Evolutionary conservation across 2,797 vertebrate genomes (phyloP), one percentile per base, ranked within the genome.

Genomic region (Sarcoramphus papa): DNA sequence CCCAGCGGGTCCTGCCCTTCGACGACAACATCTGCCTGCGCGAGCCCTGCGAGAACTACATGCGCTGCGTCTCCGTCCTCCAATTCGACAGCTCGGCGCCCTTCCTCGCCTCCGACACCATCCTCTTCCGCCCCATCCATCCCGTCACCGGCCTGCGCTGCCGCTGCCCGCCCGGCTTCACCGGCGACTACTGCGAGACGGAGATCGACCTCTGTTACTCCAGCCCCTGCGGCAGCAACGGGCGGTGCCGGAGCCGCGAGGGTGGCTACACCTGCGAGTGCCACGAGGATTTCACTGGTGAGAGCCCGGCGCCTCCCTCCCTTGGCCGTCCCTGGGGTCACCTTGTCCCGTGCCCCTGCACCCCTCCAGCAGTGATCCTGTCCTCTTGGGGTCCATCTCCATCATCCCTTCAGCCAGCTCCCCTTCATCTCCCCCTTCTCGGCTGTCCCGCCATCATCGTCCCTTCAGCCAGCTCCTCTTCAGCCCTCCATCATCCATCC

Each of bases 1-100:
- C 99, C 0, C 99, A 99, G 98, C 98, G 98, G 20, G 99, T 99
- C 60, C 98, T 99, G 73, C 99, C 99, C 41, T 99, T 99, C 25
- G 99, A 99, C 6, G 99, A 99, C 98, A 99, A 99, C 97, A 99
- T 99, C 97, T 99, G 99, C 97, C 98, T 99, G 68, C 98, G 99
- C 0, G 99, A 99, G 97, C 99, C 99, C 2, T 99, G 99, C 13
- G 99, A 99, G 98, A 99, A 99, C 98, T 99, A 99, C 98, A 99
- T 99, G 99, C 99, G 99, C 98, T 99, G 99, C 9, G 99, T 99
- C 93, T 99, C 99, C 0, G 99, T 99, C 95, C 98, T 99, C 73
- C 99, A 99, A 97, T 99, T 99, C 7, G 99, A 99, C 98, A 99
- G 99, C 96, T 98, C 99, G 2, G 99, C 99, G 3, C 99, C 99